Base-by-base conservation (phyloP, 2,797 vertebrate species). In the Poecilia velifera region DNA sequence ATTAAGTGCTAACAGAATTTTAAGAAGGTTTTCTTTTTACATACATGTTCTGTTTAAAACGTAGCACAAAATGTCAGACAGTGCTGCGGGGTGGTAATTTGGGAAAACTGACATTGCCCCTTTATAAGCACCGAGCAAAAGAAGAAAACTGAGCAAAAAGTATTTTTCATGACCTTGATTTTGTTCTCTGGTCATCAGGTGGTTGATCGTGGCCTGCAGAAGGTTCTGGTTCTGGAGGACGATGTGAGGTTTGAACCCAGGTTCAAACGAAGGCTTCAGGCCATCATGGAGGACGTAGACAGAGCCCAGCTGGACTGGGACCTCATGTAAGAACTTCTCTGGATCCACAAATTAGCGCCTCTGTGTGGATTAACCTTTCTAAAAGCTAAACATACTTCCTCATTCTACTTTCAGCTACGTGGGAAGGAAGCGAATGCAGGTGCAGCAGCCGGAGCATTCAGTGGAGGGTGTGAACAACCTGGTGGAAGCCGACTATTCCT, bases 171-270 rank as follows among this genome's bases (percentile, higher is more conserved):
- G 4, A 0, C 72, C 34, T 74, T 72, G 12, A 81, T 66, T 70
- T n/a, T 84, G 4, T 89, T 79, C 64, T 25, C 74, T 86, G 18
- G 25, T 45, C 51, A 2, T 51, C 88, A 99, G 98, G 95, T 99
- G 80, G 89, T 97, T 72, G 97, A 97, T 73, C 95, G 83, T 1
- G 95, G 95, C 62, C 94, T 99, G 71, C 93, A 96, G 85, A 96
- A 94, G 87, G 96, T 96, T 0, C 96, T 99, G 0, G 96, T 99
- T 20, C 96, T 99, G 81, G 98, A 99, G 87, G 98, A 99, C 0
- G 98, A 99, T 0, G 97, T 98, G 76, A 96, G 98, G 82, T 99
- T 99, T 75, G 97, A 99, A 80, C 96, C 97, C 87, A 95, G 97
- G 88, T 99, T 99, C 86, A 98, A 97, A 88, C 96, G 93, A 74